Conservation (phyloP, 1,140 invertebrate species). For the Drosophila kepulauana region DNA sequence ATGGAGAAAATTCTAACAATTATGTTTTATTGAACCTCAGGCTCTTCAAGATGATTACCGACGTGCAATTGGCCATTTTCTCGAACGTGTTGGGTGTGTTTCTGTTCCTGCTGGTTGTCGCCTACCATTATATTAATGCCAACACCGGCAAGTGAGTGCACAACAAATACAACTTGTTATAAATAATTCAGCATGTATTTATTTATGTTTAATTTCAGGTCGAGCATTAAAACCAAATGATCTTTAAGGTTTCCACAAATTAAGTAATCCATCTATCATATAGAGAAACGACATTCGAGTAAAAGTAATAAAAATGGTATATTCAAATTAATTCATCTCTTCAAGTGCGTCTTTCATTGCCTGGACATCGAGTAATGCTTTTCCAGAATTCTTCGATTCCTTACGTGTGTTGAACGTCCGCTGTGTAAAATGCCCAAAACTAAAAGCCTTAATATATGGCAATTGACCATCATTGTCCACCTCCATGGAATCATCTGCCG, state of each 20-base stretch:
- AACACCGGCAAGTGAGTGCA: slow-evolving; percentile 86
- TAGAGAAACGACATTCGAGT: slow-evolving; percentile 49
- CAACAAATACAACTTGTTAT: background rate
- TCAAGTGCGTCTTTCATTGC: slow-evolving; percentile 61
- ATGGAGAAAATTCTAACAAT: background rate
- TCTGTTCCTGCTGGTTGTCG: slow-evolving; percentile 96
- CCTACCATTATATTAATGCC: slow-evolving; percentile 98
- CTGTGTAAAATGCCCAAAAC: slow-evolving; percentile 49
- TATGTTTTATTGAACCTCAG: slow-evolving; percentile 12
- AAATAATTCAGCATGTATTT: slow-evolving; percentile 31
- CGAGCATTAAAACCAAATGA: slow-evolving; percentile 71
- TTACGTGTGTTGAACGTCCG: slow-evolving; percentile 49
- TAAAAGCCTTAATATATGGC: slow-evolving; percentile 50
- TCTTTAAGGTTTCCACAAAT: slow-evolving; percentile 53
- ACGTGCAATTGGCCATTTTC: slow-evolving; percentile 97
- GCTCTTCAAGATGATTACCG: slow-evolving; percentile 93
- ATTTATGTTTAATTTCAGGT: slow-evolving; percentile 58
- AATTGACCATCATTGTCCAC: slow-evolving; percentile 29
- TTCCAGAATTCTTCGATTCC: slow-evolving; percentile 1
- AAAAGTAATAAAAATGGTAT: slow-evolving; percentile 65
- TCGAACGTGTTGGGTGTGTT: slow-evolving; percentile 97
- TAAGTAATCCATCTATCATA: slow-evolving; percentile 47
- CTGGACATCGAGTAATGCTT: slow-evolving; percentile 49
- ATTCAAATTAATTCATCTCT: slow-evolving; percentile 57
- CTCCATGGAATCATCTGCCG: slow-evolving; percentile 49